Evolutionary conservation across 2,888 invertebrate species (phyloP), one percentile per base, ranked within the genome.

Genomic region (Lasioglossum vierecki): DNA sequence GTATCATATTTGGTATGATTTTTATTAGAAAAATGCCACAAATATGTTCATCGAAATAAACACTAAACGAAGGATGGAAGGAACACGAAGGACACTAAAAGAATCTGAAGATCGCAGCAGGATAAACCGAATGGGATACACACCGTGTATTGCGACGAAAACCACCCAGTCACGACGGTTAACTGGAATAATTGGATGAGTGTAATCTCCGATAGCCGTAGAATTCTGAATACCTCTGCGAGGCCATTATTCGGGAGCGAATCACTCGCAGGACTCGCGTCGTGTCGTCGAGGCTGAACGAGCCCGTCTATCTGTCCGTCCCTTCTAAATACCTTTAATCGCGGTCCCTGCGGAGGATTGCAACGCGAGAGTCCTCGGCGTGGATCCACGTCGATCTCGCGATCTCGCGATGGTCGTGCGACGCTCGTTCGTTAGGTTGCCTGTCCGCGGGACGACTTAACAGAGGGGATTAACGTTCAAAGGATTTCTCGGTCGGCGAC

Each of bases 401-500:
- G 41, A 68, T 79, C 74, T 46, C 71, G 66, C 66, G 63, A 35
- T 73, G 60, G 70, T 30, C 68, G 70, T 57, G 77, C 76, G 49
- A 79, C 74, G 63, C 39, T 57, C 68, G 70, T 57, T 84, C 73
- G 77, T 74, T 80, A 57, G 74, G 44, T 44, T 13, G 39, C 53
- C 76, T 80, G 76, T 87, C 82, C 74, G 60, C 60, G 39, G 76
- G 22, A 60, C 75, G 49, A 82, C 79, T 72, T 68, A n/a, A 70
- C 77, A 53, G 53, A 35, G 41, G 53, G 77, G 87, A 88, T 90
- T 87, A 89, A 86, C 75, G 77, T 74, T 70, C 79, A 75, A 68
- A 66, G 83, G 82, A 84, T 85, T 76, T 73, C 79, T 76, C 82
- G 86, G 89, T 82, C 86, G 80, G 72, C 83, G 79, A 80, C 85